phyloP scores from a whole-genome alignment of 2,888 invertebrate genomes.

The Meghimatium bilineatum region DNA sequence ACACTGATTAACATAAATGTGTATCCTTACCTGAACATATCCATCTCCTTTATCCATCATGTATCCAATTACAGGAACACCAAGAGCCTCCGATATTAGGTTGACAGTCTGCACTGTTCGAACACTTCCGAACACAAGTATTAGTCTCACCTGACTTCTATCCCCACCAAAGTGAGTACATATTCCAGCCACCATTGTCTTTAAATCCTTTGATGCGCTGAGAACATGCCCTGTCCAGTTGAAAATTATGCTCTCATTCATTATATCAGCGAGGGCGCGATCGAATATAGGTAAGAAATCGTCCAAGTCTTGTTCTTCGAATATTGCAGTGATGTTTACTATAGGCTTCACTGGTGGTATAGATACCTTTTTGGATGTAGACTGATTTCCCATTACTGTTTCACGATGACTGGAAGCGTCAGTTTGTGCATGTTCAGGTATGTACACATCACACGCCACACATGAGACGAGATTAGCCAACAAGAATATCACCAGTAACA shows the following conservation, averaged over 20 bases:
- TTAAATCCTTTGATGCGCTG: slow-evolving; percentile 54
- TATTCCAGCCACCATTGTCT: slow-evolving; percentile 55
- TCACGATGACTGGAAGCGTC: not conserved
- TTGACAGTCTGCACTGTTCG: slow-evolving; percentile 63
- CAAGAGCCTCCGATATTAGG: slow-evolving; percentile 61
- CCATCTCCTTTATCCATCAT: slow-evolving; percentile 58
- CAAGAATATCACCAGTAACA: slow-evolving; percentile 39
- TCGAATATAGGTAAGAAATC: slow-evolving; percentile 59
- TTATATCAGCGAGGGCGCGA: slow-evolving; percentile 56
- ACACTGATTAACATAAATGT: too few relatives aligned
- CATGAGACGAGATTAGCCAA: slow-evolving; percentile 40
- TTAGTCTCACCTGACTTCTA: slow-evolving; percentile 55
- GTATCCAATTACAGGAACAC: slow-evolving; percentile 66
- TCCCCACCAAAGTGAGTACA: slow-evolving; percentile 61
- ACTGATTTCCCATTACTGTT: not conserved
- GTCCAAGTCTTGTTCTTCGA: slow-evolving; percentile 61
- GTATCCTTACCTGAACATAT: slow-evolving; percentile 58
- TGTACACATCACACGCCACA: slow-evolving; percentile 25
- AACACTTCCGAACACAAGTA: slow-evolving; percentile 64
- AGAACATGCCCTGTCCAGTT: slow-evolving; percentile 55
- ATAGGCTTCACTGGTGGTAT: slow-evolving; percentile 43
- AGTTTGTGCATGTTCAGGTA: not conserved
- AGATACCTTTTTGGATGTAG: not conserved
- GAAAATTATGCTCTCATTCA: slow-evolving; percentile 53
- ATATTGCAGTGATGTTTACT: slow-evolving; percentile 64